A percentile compares a stretch with the other conserved stretches of the same genome.
phyloP scores from a whole-genome alignment of 2,113 vertebrate species.

The Vulpes vulpes region DNA sequence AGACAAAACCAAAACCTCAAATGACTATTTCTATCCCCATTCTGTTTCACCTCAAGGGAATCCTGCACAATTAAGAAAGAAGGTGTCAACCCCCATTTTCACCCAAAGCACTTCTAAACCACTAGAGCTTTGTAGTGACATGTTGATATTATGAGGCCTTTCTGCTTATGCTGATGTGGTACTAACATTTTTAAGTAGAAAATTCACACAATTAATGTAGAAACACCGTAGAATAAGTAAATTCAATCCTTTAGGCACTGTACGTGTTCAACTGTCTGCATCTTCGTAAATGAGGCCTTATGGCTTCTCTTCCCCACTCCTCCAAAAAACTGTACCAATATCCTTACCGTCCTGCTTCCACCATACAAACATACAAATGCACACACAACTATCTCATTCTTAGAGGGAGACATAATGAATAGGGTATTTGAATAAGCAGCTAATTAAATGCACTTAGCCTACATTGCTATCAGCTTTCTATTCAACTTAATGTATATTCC shows the following conservation, averaged over 20 bases:
- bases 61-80: not conserved
- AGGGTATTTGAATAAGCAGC: slow-evolving; percentile 62
- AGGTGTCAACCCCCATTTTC: not conserved
- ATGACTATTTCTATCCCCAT: not conserved
- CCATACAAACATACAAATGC: not conserved
- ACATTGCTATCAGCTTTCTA: slow-evolving; percentile 54
- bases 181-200: not conserved
- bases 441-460: slow-evolving; percentile 69
- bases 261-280: not conserved
- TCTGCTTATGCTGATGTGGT: not conserved
- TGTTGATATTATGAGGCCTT: not conserved
- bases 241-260: not conserved
- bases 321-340: not conserved
- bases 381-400: not conserved
- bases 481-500: slow-evolving; percentile 57
- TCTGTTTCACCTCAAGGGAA: not conserved
- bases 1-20: not conserved
- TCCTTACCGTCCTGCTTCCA: not conserved
- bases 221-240: not conserved
- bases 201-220: not conserved
- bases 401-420: slow-evolving; percentile 49
- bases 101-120: not conserved
- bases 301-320: not conserved
- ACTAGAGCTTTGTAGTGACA: not conserved
- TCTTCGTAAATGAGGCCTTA: not conserved